phyloP scores from a whole-genome alignment of 2,113 vertebrate species.

The Sterrhoptilus dennistouni region DNA sequence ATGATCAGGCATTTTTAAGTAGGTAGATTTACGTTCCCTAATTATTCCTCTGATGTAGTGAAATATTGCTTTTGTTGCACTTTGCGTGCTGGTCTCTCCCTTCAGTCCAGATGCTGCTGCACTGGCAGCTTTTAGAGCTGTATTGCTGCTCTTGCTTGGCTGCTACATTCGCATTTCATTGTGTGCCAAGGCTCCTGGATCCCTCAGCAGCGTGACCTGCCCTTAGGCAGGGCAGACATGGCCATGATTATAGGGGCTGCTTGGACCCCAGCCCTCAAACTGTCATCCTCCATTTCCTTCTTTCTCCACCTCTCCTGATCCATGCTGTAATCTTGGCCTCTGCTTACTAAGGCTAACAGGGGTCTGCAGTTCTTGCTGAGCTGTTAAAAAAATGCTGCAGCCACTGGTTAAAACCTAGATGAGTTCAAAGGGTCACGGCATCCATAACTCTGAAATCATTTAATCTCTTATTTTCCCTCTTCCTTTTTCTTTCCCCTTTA shows the following conservation, averaged over 20 bases:
- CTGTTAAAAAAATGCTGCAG: background rate
- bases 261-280: conserved; percentile 17
- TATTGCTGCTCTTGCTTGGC: background rate
- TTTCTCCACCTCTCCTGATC: background rate
- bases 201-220: background rate
- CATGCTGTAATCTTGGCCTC: background rate
- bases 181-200: background rate
- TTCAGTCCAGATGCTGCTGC: background rate
- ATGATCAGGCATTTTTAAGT: background rate
- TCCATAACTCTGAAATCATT: background rate
- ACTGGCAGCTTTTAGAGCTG: background rate
- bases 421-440: background rate
- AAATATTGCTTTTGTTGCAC: background rate
- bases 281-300: background rate
- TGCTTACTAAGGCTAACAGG: background rate
- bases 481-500: background rate
- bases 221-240: background rate
- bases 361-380: conserved; percentile 4
- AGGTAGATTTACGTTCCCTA: background rate
- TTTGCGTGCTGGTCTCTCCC: background rate
- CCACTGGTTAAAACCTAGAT: background rate
- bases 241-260: background rate
- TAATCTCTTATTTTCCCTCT: background rate
- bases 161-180: background rate
- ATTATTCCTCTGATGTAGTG: background rate